Evolutionary conservation across 1,140 invertebrate genomes (phyloP), one percentile per base, ranked within the genome.

Genomic region (Trachelipus rathkii): DNA sequence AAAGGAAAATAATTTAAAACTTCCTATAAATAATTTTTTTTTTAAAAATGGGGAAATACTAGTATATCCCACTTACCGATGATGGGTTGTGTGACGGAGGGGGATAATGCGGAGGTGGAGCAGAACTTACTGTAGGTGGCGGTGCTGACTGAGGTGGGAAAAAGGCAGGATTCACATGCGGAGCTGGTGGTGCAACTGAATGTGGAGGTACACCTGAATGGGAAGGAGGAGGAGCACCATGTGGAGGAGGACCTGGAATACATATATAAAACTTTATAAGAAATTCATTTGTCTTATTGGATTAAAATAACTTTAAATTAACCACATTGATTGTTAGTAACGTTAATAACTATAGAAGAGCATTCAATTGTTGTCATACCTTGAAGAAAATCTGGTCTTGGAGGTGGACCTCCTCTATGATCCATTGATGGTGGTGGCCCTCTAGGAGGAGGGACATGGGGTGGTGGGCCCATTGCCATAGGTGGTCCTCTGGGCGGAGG

Each of bases 151-250:
- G 89, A 88, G 90, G 90, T 81, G 91, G 92, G 86, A 97, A 97
- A 88, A 97, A 97, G 69, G 95, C 95, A 50, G 95, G 95, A 87
- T 98, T 98, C 70, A 98, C 95, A 84, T 98, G 95, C 23, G 95
- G 95, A 46, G 94, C 94, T 45, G 94, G 93, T 46, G 91, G 77
- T 11, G 46, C 82, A 81, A 44, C 76, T 45, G 71, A 23, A 89
- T 88, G 69, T 90, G 90, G 78, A 91, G 90, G 60, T 89, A 88
- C 84, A 89, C 87, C 76, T 88, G 87, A 11, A 88, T 71, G 69
- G 46, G 33, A 43, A 66, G 45, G 72, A 60, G 79, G 76, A 45
- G 72, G 77, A 24, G 72, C 79, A 7, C 78, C 78, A 72, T 81
- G 79, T 10, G 78, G 77, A 10, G 80, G 80, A 23, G 80, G 80